These are phyloP conservation scores for Bedellia somnulentella DNA, from an alignment of 2,888 invertebrate genomes.

Conservation along the genomic window DNA sequence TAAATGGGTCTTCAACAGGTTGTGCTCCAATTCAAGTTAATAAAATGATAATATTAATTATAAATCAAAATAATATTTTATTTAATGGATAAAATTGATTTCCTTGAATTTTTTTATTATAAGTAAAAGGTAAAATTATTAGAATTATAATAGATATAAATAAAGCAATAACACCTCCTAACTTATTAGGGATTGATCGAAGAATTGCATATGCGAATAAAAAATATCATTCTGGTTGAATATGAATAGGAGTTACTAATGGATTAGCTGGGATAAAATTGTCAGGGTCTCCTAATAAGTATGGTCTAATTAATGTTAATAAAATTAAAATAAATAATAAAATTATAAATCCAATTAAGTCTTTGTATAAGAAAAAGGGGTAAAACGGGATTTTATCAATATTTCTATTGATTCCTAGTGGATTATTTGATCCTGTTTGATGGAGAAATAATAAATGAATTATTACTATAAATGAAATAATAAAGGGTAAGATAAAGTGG, in stretches of 20 bases:
- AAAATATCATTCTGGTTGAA: conserved; percentile 86
- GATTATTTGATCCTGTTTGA: no score
- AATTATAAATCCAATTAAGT: no score
- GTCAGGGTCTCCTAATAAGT: conserved; percentile 70
- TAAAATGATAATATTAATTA: conserved; percentile 57
- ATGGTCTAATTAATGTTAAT: no score
- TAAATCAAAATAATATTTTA: conserved; percentile 63
- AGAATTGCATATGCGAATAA: conserved; percentile 81
- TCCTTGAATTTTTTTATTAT: conserved; percentile 59
- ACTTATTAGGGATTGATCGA: conserved; percentile 78
- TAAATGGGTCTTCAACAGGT: conserved; percentile 69
- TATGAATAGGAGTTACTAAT: conserved; percentile 70
- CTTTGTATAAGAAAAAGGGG: no score
- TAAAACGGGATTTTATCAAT: no score
- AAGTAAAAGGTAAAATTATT: conserved; percentile 60
- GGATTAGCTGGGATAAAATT: conserved; percentile 74
- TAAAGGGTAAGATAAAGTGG: conserved; percentile 79
- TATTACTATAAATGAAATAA: conserved; percentile 65
- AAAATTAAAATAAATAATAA: no score
- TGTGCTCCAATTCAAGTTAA: conserved; percentile 74
- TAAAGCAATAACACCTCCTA: conserved; percentile 73
- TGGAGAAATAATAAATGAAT: conserved; percentile 70
- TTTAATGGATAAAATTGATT: conserved; percentile 64
- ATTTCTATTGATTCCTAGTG: no score
- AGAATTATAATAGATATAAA: conserved; percentile 68